phyloP scores from a whole-genome alignment of 2,888 invertebrate genomes.

The Idaea biselata region DNA sequence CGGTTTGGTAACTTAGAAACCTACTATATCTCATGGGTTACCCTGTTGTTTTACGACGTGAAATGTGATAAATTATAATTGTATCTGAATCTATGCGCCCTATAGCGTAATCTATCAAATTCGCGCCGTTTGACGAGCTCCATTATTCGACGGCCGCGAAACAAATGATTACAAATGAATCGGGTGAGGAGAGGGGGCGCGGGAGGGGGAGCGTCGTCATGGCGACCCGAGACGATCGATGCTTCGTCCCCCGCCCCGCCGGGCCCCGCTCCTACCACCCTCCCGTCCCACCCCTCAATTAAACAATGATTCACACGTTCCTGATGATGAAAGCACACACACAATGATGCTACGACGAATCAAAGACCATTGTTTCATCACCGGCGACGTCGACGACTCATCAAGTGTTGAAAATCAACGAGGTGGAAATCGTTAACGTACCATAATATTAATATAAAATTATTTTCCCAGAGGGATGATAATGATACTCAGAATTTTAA shows the following conservation, averaged over 20 bases:
- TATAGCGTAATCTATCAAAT: slow-evolving; percentile 65
- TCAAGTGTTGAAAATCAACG: slow-evolving; percentile 24
- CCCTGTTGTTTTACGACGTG: neutral
- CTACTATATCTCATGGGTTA: neutral
- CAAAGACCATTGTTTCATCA: slow-evolving; percentile 30
- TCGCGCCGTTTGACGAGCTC: slow-evolving; percentile 64
- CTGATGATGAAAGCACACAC: slow-evolving; percentile 60
- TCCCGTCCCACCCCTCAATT: slow-evolving; percentile 61
- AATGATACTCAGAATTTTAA: slow-evolving; percentile 13
- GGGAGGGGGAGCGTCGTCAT: slow-evolving; percentile 57
- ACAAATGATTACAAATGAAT: slow-evolving; percentile 81
- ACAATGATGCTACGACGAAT: slow-evolving; percentile 36
- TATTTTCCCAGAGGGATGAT: slow-evolving; percentile 20
- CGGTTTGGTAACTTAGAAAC: neutral
- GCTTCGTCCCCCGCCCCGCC: slow-evolving; percentile 30
- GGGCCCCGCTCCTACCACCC: slow-evolving; percentile 41
- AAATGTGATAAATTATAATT: slow-evolving; percentile 35
- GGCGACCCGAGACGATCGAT: slow-evolving; percentile 76
- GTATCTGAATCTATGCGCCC: slow-evolving; percentile 36
- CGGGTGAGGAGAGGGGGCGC: slow-evolving; percentile 43
- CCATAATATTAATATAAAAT: slow-evolving; percentile 15
- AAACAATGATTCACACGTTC: slow-evolving; percentile 76
- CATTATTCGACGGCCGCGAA: slow-evolving; percentile 74
- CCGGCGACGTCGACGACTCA: slow-evolving; percentile 15
- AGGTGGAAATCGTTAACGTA: slow-evolving; percentile 27